Percentiles rank a stretch among this genome's conserved stretches.
phyloP scores from a whole-genome alignment of 2,113 vertebrate genomes.

The Chitala chitala region DNA sequence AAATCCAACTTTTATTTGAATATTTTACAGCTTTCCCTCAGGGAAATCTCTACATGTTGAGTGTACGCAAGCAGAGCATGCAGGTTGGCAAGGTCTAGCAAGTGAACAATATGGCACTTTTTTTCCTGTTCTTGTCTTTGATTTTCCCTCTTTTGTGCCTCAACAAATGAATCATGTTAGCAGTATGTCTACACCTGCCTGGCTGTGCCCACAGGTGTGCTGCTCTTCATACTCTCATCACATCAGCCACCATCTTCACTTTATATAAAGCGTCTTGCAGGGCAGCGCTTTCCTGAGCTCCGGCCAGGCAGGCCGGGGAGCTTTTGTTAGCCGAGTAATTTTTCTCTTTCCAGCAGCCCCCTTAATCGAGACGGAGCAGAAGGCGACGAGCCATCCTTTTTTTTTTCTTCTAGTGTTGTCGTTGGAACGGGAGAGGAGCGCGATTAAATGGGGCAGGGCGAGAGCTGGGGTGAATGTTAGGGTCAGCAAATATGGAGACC shows the following conservation, averaged over 20 bases:
- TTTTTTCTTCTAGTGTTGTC: background rate
- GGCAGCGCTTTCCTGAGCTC: slow-evolving; percentile 28
- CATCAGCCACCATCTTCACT: slow-evolving; percentile 24
- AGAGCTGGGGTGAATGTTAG: background rate
- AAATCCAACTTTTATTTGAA: slow-evolving; percentile 31
- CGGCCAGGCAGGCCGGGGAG: slow-evolving; percentile 17
- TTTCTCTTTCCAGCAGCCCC: slow-evolving; percentile 5
- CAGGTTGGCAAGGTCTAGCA: slow-evolving; percentile 24
- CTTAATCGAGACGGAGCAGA: background rate
- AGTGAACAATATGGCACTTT: slow-evolving; percentile 26
- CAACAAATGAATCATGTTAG: background rate
- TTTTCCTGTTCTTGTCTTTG: background rate
- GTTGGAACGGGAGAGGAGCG: slow-evolving; percentile 7
- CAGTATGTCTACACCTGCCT: background rate
- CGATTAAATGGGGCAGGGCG: background rate
- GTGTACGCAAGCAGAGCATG: slow-evolving; percentile 24
- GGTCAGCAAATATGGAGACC: background rate
- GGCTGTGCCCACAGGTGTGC: background rate
- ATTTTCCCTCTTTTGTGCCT: background rate
- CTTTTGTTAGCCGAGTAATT: slow-evolving; percentile 27
- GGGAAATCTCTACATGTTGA: slow-evolving; percentile 27
- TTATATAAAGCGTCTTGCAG: slow-evolving; percentile 19
- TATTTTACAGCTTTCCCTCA: slow-evolving; percentile 29
- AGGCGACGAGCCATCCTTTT: background rate
- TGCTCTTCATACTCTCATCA: slow-evolving; percentile 16